Evolutionary conservation across 2,888 invertebrate species (phyloP).

Genomic region (Drosophila rellima): DNA sequence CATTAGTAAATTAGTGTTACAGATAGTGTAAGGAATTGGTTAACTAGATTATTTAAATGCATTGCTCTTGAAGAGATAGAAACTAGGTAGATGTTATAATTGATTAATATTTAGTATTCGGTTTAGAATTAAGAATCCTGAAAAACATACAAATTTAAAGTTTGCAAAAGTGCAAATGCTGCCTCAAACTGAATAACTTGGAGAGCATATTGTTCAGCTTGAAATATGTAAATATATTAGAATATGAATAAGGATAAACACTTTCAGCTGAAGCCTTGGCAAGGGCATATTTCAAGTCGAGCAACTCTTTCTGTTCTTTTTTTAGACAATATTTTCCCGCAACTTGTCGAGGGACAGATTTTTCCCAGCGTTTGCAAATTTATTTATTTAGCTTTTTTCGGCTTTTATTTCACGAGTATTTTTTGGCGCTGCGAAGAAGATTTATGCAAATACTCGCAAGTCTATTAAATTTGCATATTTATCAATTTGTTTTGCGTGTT

Average conservation of each 20-base stretch:
- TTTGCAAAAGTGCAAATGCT: not conserved
- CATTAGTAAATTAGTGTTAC: not conserved
- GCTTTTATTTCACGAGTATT: slow-evolving; percentile 15
- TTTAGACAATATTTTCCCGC: not conserved
- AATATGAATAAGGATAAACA: slow-evolving; percentile 13
- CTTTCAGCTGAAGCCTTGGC: not conserved
- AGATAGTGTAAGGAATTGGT: too few relatives aligned
- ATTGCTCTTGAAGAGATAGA: not conserved
- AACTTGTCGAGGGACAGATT: not conserved
- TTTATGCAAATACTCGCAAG: slow-evolving; percentile 75
- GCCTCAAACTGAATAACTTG: not conserved
- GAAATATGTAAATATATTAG: slow-evolving; percentile 9
- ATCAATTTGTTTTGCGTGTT: slow-evolving; percentile 74
- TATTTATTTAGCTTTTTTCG: slow-evolving; percentile 42
- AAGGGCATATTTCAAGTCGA: slow-evolving; percentile 7
- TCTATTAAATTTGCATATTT: slow-evolving; percentile 80
- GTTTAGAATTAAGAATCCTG: not conserved
- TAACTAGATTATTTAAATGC: not conserved
- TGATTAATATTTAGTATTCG: not conserved
- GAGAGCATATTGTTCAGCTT: not conserved
- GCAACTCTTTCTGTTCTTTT: slow-evolving; percentile 16
- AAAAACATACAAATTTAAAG: not conserved
- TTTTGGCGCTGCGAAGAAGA: slow-evolving; percentile 55
- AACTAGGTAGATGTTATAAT: not conserved
- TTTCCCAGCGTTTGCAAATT: slow-evolving; percentile 27